Evolutionary conservation across 1,140 invertebrate species (phyloP).

Genomic region (Drosophila miranda): DNA sequence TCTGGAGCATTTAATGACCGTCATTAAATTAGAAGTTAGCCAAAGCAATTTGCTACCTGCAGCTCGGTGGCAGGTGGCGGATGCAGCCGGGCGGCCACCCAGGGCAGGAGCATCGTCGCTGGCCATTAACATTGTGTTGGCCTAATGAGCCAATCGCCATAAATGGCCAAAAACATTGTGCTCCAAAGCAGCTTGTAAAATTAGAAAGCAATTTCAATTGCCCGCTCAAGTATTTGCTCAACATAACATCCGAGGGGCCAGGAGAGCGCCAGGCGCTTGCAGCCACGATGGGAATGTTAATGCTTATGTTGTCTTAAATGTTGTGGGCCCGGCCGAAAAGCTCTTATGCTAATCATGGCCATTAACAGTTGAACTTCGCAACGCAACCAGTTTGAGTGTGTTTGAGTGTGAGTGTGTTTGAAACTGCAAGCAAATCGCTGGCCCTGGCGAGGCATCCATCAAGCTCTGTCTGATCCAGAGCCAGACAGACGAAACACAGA

Average conservation of each 20-base stretch:
- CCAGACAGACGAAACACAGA: conserved; percentile 12
- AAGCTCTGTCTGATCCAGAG: conserved; percentile 43
- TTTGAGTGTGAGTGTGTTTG: too few species aligned
- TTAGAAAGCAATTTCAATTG: conserved; percentile 78
- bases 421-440: conserved; percentile 1
- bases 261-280: not conserved
- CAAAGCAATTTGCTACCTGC: conserved; percentile 41
- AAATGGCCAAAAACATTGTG: conserved; percentile 70
- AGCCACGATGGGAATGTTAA: conserved; percentile 41
- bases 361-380: conserved; percentile 49
- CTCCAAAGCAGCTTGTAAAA: conserved; percentile 62
- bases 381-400: conserved; percentile 26
- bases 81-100: conserved; percentile 25
- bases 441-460: conserved; percentile 46
- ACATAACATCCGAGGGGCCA: not conserved
- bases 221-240: conserved; percentile 6
- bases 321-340: conserved; percentile 59
- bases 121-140: conserved; percentile 39
- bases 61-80: conserved; percentile 26
- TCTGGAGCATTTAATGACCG: conserved; percentile 7
- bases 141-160: conserved; percentile 70
- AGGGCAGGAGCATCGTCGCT: not conserved
- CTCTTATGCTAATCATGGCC: conserved; percentile 71
- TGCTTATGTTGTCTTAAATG: conserved; percentile 63
- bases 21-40: conserved; percentile 29